These are phyloP conservation scores for Chionomys nivalis DNA, from an alignment of 2,113 vertebrate species.

Conservation along the genomic window DNA sequence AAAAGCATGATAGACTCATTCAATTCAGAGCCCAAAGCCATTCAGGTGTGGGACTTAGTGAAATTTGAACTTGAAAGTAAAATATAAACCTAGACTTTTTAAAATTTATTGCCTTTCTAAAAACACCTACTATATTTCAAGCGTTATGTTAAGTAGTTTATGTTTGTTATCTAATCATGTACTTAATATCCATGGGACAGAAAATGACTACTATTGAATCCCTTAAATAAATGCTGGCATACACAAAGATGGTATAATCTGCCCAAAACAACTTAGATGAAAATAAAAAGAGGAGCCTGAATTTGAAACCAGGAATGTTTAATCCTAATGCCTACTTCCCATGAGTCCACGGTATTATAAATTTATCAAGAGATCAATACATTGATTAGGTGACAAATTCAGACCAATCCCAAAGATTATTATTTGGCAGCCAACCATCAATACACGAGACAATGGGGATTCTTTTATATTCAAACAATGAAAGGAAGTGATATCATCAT, in stretches of 20 bases:
- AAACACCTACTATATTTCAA: background rate
- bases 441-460: background rate
- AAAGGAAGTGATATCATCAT: background rate
- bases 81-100: background rate
- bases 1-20: background rate
- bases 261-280: background rate
- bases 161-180: background rate
- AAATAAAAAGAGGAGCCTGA: background rate
- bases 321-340: background rate
- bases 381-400: background rate
- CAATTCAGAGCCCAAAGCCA: background rate
- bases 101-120: background rate
- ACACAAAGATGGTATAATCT: too few species aligned
- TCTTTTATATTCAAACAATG: background rate
- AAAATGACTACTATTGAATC: background rate
- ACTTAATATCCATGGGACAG: background rate
- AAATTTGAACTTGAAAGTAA: background rate
- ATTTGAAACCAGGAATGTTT: background rate
- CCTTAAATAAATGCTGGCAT: background rate
- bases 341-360: background rate
- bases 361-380: background rate
- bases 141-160: background rate
- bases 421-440: background rate
- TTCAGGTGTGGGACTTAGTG: background rate
- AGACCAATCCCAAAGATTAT: background rate